Evolutionary conservation across 2,888 invertebrate species (phyloP).

Genomic region (Leptopterna dolabrata): DNA sequence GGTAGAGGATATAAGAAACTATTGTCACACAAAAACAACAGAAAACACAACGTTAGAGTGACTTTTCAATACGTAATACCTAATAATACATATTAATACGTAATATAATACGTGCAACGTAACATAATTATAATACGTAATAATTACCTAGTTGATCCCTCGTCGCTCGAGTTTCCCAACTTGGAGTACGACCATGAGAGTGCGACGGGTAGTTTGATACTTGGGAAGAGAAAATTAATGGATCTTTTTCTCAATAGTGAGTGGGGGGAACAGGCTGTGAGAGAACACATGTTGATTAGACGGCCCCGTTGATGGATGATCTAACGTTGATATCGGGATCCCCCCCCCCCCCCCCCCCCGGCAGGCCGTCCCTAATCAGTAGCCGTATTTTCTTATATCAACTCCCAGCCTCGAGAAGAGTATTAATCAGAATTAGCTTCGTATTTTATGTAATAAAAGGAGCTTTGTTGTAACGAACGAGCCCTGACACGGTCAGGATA

Average conservation of each 20-base stretch:
- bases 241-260: neutral
- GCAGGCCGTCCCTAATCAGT: slow-evolving; percentile 11
- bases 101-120: too few species aligned
- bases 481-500: neutral
- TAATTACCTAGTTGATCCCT: too few species aligned
- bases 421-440: slow-evolving; percentile 3
- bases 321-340: slow-evolving; percentile 17
- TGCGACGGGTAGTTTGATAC: neutral
- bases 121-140: too few species aligned
- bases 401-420: neutral
- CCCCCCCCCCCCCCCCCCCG: neutral
- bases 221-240: neutral
- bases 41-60: too few species aligned
- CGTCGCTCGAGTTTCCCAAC: too few species aligned
- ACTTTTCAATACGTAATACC: too few species aligned
- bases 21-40: too few species aligned
- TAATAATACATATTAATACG: too few species aligned
- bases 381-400: slow-evolving; percentile 7
- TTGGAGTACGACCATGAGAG: too few species aligned
- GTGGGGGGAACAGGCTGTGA: neutral
- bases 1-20: too few species aligned
- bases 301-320: slow-evolving; percentile 23
- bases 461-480: neutral
- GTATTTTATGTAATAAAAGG: slow-evolving; percentile 11
- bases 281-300: slow-evolving; percentile 41